A percentile compares a stretch with the other conserved stretches of the same genome.
phyloP scores from a whole-genome alignment of 2,113 vertebrate genomes.

The Poecile atricapillus region DNA sequence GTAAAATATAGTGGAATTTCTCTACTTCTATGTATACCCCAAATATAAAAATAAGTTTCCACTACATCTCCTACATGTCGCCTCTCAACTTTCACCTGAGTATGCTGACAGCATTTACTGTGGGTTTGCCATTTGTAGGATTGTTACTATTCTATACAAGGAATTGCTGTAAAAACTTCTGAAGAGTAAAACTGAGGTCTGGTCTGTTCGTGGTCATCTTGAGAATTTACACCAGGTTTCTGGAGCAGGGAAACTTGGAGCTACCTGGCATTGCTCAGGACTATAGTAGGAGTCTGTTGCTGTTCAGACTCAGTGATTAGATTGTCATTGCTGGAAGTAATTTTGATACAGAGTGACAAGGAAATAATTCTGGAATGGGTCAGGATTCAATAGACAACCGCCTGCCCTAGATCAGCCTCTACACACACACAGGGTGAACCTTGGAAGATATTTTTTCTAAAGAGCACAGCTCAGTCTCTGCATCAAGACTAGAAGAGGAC shows the following conservation, averaged over 20 bases:
- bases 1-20: neutral
- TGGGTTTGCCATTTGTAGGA: neutral
- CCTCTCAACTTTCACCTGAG: neutral
- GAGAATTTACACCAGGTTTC: neutral
- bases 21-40: neutral
- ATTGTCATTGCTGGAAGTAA: neutral
- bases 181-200: neutral
- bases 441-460: neutral
- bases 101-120: neutral
- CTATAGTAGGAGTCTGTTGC: neutral
- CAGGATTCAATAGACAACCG: neutral
- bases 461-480: neutral
- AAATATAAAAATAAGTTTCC: neutral
- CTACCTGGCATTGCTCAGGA: neutral
- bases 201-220: neutral
- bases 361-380: neutral
- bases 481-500: neutral
- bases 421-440: rapidly evolving
- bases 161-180: neutral
- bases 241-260: neutral
- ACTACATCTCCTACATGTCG: neutral
- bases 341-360: neutral
- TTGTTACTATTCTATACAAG: neutral
- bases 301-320: neutral
- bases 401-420: neutral